A percentile compares a stretch with the other conserved stretches of the same genome.
Evolutionary conservation across 1,140 invertebrate species (phyloP).

Genomic region (Chironomus striatipennis): DNA sequence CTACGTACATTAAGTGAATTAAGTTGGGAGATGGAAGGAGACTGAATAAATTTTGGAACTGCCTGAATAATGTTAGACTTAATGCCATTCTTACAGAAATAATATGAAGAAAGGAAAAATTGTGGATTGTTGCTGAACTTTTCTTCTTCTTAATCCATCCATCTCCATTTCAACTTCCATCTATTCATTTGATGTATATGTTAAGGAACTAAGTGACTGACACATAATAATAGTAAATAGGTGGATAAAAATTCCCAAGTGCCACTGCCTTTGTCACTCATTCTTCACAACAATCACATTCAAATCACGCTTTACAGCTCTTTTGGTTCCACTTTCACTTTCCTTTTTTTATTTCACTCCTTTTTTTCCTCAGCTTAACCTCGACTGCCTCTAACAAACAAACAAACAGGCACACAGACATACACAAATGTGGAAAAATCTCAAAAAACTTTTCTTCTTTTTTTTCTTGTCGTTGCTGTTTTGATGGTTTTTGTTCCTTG

Average conservation of each 20-base stretch:
- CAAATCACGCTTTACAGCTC: constrained; percentile 16
- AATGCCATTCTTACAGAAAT: background rate
- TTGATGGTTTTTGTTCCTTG: background rate
- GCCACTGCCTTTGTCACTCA: background rate
- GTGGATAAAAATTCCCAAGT: background rate
- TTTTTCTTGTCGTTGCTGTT: background rate
- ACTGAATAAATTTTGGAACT: background rate
- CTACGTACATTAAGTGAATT: background rate
- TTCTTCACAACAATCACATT: constrained; percentile 1
- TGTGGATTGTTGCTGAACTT: background rate
- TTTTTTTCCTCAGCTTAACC: background rate
- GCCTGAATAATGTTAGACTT: too few species aligned
- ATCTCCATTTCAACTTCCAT: background rate
- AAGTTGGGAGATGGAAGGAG: background rate
- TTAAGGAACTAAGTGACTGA: background rate
- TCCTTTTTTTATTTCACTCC: background rate
- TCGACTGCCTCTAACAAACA: background rate
- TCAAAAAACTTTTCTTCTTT: background rate
- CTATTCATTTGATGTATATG: too few species aligned
- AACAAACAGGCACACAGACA: too few species aligned
- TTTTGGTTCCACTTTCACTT: background rate
- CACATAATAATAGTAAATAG: background rate
- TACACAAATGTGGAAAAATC: background rate
- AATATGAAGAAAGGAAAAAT: background rate
- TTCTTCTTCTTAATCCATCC: background rate